Conservation (phyloP, 2,888 invertebrate species). For the Orthosia gracilis region DNA sequence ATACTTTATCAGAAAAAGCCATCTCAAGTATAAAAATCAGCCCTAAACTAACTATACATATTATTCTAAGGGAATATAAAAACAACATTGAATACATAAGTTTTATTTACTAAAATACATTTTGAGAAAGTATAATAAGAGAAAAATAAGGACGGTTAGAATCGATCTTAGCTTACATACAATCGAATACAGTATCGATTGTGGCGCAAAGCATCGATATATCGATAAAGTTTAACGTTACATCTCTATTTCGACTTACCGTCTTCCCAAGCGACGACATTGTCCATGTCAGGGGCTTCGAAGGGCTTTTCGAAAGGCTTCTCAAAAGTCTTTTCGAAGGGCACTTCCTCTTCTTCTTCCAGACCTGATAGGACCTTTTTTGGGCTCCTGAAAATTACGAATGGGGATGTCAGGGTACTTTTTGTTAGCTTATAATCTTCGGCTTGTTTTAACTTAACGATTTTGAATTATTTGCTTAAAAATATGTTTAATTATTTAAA, state of each 20-base stretch:
- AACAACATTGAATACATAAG: conserved; percentile 58
- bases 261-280: conserved; percentile 86
- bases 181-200: conserved; percentile 58
- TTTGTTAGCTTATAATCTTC: neutral
- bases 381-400: conserved; percentile 78
- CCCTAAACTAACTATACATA: neutral
- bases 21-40: neutral
- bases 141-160: conserved; percentile 51
- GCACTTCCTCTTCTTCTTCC: conserved; percentile 70
- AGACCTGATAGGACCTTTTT: conserved; percentile 83
- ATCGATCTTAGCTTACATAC: conserved; percentile 50
- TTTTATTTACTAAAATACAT: conserved; percentile 63
- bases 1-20: neutral
- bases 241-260: conserved; percentile 79
- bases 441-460: no score
- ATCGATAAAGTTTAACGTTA: conserved; percentile 33
- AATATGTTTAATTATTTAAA: no score
- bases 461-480: no score
- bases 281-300: conserved; percentile 75
- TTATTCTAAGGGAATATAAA: conserved; percentile 49
- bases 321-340: conserved; percentile 69
- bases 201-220: conserved; percentile 40
- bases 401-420: neutral
- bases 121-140: conserved; percentile 30
- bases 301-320: conserved; percentile 65